Base-by-base conservation (phyloP, 2,113 vertebrate species). In the Pollachius pollachius region DNA sequence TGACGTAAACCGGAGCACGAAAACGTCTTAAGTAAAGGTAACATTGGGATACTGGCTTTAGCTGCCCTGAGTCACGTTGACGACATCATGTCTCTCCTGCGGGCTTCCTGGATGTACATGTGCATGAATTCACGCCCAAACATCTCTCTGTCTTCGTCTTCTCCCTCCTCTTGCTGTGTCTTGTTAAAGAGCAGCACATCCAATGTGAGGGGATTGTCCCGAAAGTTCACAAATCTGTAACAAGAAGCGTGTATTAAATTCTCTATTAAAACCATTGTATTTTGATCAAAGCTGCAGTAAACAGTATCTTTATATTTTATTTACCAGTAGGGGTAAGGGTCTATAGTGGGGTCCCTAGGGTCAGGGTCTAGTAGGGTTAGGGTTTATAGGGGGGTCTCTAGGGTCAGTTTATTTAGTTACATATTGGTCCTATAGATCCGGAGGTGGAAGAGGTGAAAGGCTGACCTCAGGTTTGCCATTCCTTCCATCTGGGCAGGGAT, bases 141-240 rank as follows among this genome's bases (percentile, higher is more conserved):
- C 89, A 96, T 85, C 84, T 98, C 97, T 62, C 82, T 88, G 78
- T 97, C 92, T 0, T 95, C 94, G 1, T 96, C 95, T 0, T 94
- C 1, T 3, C 84, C 69, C 82, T 81, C 37, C 70, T 81, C 0
- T 83, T 73, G 1, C 92, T 90, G 59, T 96, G 92, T 0, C 41
- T 48, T 48, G 41, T 48, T 13, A 7, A 48, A 13, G 41, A 13
- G 41, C 41, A 48, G 6, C 41, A 48, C 12, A 48, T 79, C 89
- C 73, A 98, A 66, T 64, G 91, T 92, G 82, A 99, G 69, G 4
- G 96, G 97, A 54, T 99, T 99, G 88, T 95, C 97, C 88, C 97
- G 90, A 80, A 99, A 98, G 88, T 97, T 99, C 76, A 99, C 96
- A 91, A 98, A 99, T 90, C 96, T 99, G 77, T 17, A 4, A 73